Conservation (phyloP, 2,888 invertebrate genomes). For the Deilephila elpenor region DNA sequence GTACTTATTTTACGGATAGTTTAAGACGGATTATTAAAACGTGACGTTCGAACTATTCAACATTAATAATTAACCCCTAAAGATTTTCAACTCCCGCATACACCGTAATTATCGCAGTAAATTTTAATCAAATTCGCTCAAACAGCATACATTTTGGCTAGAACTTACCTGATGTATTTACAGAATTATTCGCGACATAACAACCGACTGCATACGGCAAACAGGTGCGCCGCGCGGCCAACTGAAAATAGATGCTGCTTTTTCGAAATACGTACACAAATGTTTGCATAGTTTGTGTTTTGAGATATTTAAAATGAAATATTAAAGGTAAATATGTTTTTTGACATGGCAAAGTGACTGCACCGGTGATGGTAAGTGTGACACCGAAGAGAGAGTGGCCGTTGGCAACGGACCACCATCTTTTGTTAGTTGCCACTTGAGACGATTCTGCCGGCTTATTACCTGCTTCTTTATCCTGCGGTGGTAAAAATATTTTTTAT, state of each 20-base stretch:
- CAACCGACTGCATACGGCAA: neutral
- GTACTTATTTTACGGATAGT: no score
- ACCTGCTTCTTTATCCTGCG: no score
- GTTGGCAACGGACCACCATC: no score
- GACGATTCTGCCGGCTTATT: no score
- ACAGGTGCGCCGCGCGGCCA: conserved; percentile 15
- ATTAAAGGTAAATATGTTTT: neutral
- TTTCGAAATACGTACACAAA: neutral
- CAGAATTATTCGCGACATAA: neutral
- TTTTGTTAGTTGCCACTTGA: no score
- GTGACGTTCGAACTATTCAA: no score
- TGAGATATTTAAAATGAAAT: neutral
- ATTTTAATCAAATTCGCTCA: neutral
- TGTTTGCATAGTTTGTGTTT: conserved; percentile 9
- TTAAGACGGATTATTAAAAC: no score
- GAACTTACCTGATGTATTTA: neutral
- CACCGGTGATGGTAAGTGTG: no score
- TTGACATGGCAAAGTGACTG: no score
- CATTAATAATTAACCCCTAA: no score
- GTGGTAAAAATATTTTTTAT: no score
- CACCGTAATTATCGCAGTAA: neutral
- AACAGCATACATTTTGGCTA: neutral
- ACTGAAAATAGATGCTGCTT: conserved; percentile 11
- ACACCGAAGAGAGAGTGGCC: no score
- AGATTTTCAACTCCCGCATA: neutral